Base-by-base conservation (phyloP, 2,113 vertebrate genomes). In the Passer montanus region DNA sequence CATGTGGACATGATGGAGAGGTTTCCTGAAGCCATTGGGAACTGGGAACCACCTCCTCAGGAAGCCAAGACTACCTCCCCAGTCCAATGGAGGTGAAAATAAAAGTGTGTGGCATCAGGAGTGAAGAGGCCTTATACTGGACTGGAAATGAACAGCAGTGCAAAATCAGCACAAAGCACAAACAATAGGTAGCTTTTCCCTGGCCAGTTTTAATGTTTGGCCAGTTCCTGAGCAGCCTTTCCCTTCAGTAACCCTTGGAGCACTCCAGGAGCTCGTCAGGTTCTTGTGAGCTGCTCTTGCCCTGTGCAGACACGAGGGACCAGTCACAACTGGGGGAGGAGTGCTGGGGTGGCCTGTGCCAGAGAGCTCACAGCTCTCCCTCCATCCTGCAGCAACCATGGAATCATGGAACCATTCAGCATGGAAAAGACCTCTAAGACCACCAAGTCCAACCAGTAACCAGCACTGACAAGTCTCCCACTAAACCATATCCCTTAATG, bases 261-360 rank as follows among this genome's bases (percentile, higher is more conserved):
- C 55, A 15, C 31, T n/a, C 20, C 31, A 22, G 21, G 55, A 56
- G 55, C 31, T 56, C 9, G 6, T n/a, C 31, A 56, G 58, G 30
- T 15, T 37, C 63, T 47, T 33, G 12, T 5, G 1, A 69, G n/a
- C 17, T 60, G 74, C 43, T 41, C 50, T 37, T 64, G 28, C 47
- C 17, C 37, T 58, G 20, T 74, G 82, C 75, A 60, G 66, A 69
- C 12, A 33, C 0, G 0, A 67, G 22, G 46, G 18, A 31, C 41
- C 27, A 26, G 43, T 28, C 2, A 4, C 39, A 24, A 24, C 52
- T 58, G 43, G 22, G 52, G 23, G 15, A 35, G 12, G 9, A 0
- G 0, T 62, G 60, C 39, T 15, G 18, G 50, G 7, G 15, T 35
- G 56, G 23, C 17, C 46, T 53, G 13, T 47, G 47, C n/a, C 35